Evolutionary conservation across 2,888 invertebrate genomes (phyloP), one percentile per base, ranked within the genome.

Genomic region (Caenorhabditis sp.): DNA sequence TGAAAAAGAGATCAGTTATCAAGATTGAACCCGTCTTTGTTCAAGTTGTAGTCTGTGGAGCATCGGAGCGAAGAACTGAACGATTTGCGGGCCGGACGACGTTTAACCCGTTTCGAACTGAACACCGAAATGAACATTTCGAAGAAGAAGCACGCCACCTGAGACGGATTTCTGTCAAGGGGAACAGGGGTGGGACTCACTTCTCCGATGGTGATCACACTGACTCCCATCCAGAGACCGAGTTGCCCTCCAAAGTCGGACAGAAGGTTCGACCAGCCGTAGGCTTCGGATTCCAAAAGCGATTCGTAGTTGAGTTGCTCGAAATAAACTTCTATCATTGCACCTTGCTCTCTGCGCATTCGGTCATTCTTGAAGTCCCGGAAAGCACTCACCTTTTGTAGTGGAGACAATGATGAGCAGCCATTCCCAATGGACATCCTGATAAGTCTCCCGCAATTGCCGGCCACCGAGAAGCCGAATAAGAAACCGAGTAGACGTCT

Each of bases 211-310:
- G 85, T 85, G 41, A 85, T 85, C 27, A 85, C 84, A 58, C 78
- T 78, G 7, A 86, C 86, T 27, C 86, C 86, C 84, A 86, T 85
- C 85, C 85, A 86, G 15, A 86, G 70, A n/a, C 82, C 85, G 13
- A 86, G 77, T 56, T 85, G 86, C 30, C 87, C 87, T n/a, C 87
- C 87, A 65, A 86, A 87, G 72, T 87, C 87, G n/a, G 85, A 85
- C 8, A 87, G 73, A 32, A 87, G 75, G 70, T 87, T 87, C 7
- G 86, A 78, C 71, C 83, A 71, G 72, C 84, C 87, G 65, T 87
- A 87, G 8, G 87, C 87, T 74, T 87, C 87, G 22, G 80, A 83
- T 62, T 87, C 87, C 9, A 79, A 52, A 7, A 87, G 80, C 5
- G 82, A 78, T 65, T 87, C 87, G 66, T 87, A 87, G 70, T 87